Percentiles rank a stretch among this genome's conserved stretches.
phyloP scores from a whole-genome alignment of 1,140 invertebrate genomes.

The Cyphomyrmex costatus region DNA sequence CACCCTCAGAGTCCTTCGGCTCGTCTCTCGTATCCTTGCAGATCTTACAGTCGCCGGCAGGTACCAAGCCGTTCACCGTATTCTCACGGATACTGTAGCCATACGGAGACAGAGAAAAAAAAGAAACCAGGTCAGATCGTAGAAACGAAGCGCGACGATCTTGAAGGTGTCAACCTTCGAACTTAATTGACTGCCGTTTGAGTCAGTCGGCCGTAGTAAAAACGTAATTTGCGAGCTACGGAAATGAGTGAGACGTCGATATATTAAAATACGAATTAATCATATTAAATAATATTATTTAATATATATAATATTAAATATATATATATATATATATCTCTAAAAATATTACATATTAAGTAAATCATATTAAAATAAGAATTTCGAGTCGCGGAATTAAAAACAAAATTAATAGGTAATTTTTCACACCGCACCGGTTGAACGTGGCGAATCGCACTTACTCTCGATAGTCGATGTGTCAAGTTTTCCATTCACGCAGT shows the following conservation, averaged over 20 bases:
- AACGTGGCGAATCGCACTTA: background rate
- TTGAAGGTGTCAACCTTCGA: constrained; percentile 50
- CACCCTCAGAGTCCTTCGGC: constrained; percentile 75
- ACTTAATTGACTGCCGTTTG: constrained; percentile 17
- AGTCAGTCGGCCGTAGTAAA: constrained; percentile 35
- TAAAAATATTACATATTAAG: no score
- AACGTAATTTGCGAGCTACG: background rate
- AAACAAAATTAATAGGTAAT: background rate
- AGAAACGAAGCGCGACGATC: constrained; percentile 35
- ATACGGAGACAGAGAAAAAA: constrained; percentile 27
- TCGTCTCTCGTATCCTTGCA: constrained; percentile 81
- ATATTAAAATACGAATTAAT: background rate
- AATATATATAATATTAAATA: no score
- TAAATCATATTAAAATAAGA: no score
- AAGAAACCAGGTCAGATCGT: constrained; percentile 52
- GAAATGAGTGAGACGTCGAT: background rate
- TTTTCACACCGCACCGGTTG: background rate
- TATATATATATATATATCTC: no score
- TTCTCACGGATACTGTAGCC: constrained; percentile 81
- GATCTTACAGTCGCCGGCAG: constrained; percentile 80
- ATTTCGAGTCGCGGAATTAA: background rate
- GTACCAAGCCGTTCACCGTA: constrained; percentile 80
- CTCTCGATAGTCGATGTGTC: background rate
- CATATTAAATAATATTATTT: no score
- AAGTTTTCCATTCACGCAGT: background rate